A percentile compares a stretch with the other conserved stretches of the same genome.
These are phyloP conservation scores for Chaenogobius annularis DNA, from an alignment of 2,113 vertebrate genomes.

Conservation along the genomic window DNA sequence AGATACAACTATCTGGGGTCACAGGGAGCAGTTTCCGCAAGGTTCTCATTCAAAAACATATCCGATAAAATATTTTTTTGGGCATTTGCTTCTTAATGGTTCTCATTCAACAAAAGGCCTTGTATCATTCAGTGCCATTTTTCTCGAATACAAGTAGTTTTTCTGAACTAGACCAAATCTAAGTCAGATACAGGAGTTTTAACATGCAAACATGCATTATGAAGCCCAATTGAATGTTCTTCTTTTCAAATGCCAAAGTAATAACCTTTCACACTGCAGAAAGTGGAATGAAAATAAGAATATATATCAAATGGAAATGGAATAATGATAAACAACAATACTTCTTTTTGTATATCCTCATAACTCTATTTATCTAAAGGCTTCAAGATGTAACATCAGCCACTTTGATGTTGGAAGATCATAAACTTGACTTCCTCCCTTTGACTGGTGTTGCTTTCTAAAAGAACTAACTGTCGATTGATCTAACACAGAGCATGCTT, in stretches of 20 bases:
- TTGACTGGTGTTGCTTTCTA: not conserved
- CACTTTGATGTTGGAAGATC: not conserved
- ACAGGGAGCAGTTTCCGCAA: too few species aligned
- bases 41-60: too few species aligned
- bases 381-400: not conserved
- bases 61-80: too few species aligned
- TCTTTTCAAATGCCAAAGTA: not conserved
- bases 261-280: not conserved
- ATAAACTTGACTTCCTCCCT: not conserved
- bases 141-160: too few species aligned
- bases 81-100: too few species aligned
- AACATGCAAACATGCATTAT: too few species aligned
- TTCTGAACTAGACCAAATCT: too few species aligned
- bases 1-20: too few species aligned
- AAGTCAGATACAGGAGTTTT: too few species aligned
- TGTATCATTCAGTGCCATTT: too few species aligned
- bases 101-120: too few species aligned
- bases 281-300: not conserved
- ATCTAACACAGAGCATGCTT: not conserved
- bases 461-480: not conserved
- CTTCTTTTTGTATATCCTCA: not conserved
- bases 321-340: not conserved
- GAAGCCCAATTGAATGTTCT: not conserved
- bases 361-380: not conserved
- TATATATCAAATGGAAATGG: not conserved